Evolutionary conservation across 1,140 invertebrate genomes (phyloP).

Genomic region (Mizuhopecten yessoensis): DNA sequence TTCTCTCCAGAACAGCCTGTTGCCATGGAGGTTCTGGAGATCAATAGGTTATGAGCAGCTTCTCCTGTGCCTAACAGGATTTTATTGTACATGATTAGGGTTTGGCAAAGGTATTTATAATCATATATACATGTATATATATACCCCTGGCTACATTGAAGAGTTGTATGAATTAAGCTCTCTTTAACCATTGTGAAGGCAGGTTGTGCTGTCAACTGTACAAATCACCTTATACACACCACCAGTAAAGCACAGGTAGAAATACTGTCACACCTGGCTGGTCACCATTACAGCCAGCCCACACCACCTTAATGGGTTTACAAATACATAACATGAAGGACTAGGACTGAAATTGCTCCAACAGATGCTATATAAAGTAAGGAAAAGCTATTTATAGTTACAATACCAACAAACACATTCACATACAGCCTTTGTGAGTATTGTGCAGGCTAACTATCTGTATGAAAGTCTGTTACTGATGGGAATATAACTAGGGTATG

Average conservation of each 20-base stretch:
- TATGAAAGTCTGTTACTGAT: neutral
- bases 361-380: neutral
- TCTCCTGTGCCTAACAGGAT: neutral
- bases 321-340: constrained; percentile 25
- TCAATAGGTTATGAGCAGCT: constrained; percentile 31
- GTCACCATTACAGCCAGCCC: neutral
- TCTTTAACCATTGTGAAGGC: neutral
- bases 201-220: constrained; percentile 8
- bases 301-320: neutral
- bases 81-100: constrained; percentile 38
- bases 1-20: neutral
- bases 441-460: no score
- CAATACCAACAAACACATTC: constrained; percentile 9
- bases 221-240: neutral
- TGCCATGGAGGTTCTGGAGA: neutral
- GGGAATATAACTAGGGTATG: neutral
- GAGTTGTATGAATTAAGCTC: neutral
- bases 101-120: neutral
- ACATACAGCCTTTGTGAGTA: neutral
- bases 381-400: neutral
- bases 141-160: neutral
- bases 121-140: neutral
- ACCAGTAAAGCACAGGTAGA: neutral
- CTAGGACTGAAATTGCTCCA: constrained; percentile 5
- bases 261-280: neutral